Percentiles rank a stretch among this genome's conserved stretches.
Conservation (phyloP, 2,888 invertebrate species). For the Drosophila cognata region DNA sequence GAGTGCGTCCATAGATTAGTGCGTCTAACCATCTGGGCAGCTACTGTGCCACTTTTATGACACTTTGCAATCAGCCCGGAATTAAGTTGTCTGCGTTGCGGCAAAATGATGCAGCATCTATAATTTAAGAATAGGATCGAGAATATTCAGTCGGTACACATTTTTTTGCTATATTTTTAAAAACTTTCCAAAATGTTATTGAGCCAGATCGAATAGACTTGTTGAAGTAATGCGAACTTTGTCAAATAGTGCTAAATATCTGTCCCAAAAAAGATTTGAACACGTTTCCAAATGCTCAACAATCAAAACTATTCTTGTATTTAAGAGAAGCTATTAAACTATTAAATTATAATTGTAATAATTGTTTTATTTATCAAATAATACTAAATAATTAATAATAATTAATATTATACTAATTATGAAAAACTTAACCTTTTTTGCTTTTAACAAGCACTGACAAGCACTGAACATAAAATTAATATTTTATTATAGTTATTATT, state of each 20-base stretch:
- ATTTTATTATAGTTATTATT: not conserved
- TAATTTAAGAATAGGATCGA: not conserved
- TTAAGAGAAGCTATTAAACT: not conserved
- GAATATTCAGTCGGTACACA: not conserved
- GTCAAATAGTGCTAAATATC: not conserved
- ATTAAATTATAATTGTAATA: no score
- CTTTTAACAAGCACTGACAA: not conserved
- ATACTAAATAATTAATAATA: no score
- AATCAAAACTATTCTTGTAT: not conserved
- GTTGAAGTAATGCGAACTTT: not conserved
- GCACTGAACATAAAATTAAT: not conserved
- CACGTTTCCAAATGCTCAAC: not conserved
- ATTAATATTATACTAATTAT: not conserved
- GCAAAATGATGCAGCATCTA: constrained; percentile 21
- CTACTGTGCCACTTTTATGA: constrained; percentile 51
- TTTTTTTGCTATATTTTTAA: not conserved
- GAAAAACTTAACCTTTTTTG: not conserved
- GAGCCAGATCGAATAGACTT: not conserved
- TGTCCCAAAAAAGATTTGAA: not conserved
- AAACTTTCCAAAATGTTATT: not conserved
- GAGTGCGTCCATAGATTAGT: constrained; percentile 57
- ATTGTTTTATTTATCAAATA: no score
- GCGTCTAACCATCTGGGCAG: constrained; percentile 45
- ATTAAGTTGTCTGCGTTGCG: constrained; percentile 19
- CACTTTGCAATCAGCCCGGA: constrained; percentile 37